These are phyloP conservation scores for Drosophila triauraria DNA, from an alignment of 1,140 invertebrate genomes.

Conservation along the genomic window DNA sequence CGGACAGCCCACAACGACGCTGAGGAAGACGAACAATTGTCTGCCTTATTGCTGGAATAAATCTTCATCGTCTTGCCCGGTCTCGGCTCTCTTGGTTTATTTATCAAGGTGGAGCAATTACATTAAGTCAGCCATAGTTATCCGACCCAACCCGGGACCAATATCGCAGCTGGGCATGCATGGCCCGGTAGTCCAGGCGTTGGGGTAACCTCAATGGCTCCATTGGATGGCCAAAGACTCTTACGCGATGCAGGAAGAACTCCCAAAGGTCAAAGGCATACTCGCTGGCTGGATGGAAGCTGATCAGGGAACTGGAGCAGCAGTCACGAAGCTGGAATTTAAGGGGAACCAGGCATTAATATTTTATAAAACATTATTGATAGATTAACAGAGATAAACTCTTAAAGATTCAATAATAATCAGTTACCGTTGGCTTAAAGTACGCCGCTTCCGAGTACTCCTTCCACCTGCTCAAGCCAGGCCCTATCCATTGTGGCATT, in stretches of 20 bases:
- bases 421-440: background rate
- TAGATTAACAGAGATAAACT: too few species aligned
- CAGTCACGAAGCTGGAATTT: constrained; percentile 87
- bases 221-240: constrained; percentile 89
- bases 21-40: constrained; percentile 43
- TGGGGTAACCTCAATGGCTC: constrained; percentile 14
- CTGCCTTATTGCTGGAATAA: constrained; percentile 72
- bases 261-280: constrained; percentile 95
- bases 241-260: constrained; percentile 94
- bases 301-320: constrained; percentile 94
- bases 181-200: constrained; percentile 31
- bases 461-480: background rate
- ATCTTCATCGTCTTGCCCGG: constrained; percentile 62
- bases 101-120: constrained; percentile 75
- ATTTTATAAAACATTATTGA: background rate
- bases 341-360: background rate
- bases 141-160: constrained; percentile 50
- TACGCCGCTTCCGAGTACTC: background rate
- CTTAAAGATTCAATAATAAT: background rate
- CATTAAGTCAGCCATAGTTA: constrained; percentile 65
- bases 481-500: background rate
- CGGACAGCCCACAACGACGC: constrained; percentile 53
- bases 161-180: constrained; percentile 55
- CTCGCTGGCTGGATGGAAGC: constrained; percentile 94
- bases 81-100: constrained; percentile 58